Percentiles rank a stretch among this genome's conserved stretches.
These are phyloP conservation scores for Drosophila repleta DNA, from an alignment of 1,140 invertebrate genomes.

Conservation along the genomic window DNA sequence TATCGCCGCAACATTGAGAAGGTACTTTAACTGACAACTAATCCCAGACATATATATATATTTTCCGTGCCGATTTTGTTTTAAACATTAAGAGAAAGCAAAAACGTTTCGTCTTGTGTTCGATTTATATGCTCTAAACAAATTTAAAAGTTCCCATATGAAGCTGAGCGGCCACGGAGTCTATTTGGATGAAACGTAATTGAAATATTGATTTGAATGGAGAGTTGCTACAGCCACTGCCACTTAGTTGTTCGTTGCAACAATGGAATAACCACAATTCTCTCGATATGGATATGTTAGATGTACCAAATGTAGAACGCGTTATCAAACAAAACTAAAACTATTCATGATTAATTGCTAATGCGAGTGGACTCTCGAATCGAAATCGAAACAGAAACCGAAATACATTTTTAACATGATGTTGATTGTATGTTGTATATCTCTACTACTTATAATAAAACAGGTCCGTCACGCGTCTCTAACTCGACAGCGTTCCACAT, in stretches of 20 bases:
- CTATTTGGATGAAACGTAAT: background rate
- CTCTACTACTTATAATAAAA: constrained; percentile 73
- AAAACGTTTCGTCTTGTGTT: constrained; percentile 19
- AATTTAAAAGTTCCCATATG: constrained; percentile 13
- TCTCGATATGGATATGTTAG: background rate
- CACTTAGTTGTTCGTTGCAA: constrained; percentile 1
- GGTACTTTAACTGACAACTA: constrained; percentile 60
- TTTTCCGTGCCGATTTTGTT: constrained; percentile 21
- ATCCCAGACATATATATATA: constrained; percentile 1
- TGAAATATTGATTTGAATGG: constrained; percentile 6
- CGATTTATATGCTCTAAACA: constrained; percentile 20
- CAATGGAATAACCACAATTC: constrained; percentile 1
- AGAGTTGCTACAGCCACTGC: background rate
- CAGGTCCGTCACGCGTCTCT: constrained; percentile 90
- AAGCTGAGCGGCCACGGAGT: constrained; percentile 23
- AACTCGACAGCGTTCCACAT: constrained; percentile 88
- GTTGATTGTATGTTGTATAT: constrained; percentile 71
- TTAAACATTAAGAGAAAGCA: constrained; percentile 12
- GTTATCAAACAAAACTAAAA: background rate
- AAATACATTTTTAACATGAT: constrained; percentile 49
- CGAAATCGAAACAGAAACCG: constrained; percentile 9
- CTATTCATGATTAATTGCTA: constrained; percentile 1
- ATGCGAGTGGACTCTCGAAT: constrained; percentile 4
- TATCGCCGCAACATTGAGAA: constrained; percentile 81
- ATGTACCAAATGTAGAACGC: background rate